Base-by-base conservation (phyloP, 2,113 vertebrate species). In the Eolophus roseicapilla region DNA sequence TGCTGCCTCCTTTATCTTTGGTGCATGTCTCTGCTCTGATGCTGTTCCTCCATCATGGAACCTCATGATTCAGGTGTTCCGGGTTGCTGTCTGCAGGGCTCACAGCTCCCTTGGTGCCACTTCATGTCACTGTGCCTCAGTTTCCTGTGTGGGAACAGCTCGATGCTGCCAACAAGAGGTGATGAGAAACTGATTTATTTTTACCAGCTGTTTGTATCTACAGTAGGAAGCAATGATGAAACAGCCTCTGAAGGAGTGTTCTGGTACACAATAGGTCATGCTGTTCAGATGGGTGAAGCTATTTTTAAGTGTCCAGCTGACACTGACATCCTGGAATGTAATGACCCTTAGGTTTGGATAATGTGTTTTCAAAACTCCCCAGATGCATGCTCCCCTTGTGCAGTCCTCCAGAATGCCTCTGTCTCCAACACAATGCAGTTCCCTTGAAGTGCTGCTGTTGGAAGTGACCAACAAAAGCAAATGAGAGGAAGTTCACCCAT, bases 371-470 rank as follows among this genome's bases (percentile, higher is more conserved):
- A 69, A 57, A 93, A 33, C 65, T 84, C 57, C 77, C 49, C 78
- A 82, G 78, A 79, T 82, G 44, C 47, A 11, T 0, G 2, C 53
- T 87, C 82, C 76, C 91, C 92, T 81, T 69, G 28, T 55, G 3
- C 76, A 92, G 83, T 82, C 65, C 88, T 97, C 44, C 86, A 76
- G 65, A 84, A 21, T 0, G 46, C 70, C 77, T 86, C 87, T 67
- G 76, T 70, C 80, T 92, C 76, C 88, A 79, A 91, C 88, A 92
- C 83, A 92, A 46, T 76, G 24, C 39, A 86, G 88, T 76, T 90
- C 95, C 65, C 83, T 91, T 94, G 76, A 57, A 93, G 90, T 82
- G 77, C 76, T 96, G 86, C 88, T 86, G 50, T 75, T 96, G 65
- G 83, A 88, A 96, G 57, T 65, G n/a, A 78, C 67, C 90, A 65